phyloP scores from a whole-genome alignment of 2,888 invertebrate genomes.

The Mesorhabditis belari region DNA sequence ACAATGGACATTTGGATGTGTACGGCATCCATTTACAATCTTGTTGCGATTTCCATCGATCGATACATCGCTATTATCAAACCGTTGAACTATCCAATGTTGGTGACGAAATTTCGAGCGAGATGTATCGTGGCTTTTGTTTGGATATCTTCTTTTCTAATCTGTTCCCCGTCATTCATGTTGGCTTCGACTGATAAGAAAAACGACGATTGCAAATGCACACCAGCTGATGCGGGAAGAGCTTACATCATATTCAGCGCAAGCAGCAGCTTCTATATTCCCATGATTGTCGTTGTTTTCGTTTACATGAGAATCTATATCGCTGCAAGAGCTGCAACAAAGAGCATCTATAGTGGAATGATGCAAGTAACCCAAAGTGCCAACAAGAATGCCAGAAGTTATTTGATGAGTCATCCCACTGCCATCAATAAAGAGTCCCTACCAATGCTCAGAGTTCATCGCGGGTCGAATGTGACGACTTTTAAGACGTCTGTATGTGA shows the following conservation, averaged over 20 bases:
- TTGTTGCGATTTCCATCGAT: conserved; percentile 85
- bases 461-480: conserved; percentile 38
- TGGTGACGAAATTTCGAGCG: conserved; percentile 63
- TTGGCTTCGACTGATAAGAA: conserved; percentile 38
- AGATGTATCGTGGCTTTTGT: conserved; percentile 62
- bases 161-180: conserved; percentile 85
- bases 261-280: conserved; percentile 92
- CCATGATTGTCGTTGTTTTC: conserved; percentile 94
- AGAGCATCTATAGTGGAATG: conserved; percentile 50
- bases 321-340: conserved; percentile 64
- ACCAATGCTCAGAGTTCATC: conserved; percentile 49
- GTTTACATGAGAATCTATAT: conserved; percentile 95
- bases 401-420: conserved; percentile 45
- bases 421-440: conserved; percentile 40
- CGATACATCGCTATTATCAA: conserved; percentile 88
- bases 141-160: conserved; percentile 90
- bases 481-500: conserved; percentile 2
- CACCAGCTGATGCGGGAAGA: conserved; percentile 77
- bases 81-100: conserved; percentile 86
- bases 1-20: conserved; percentile 98
- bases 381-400: conserved; percentile 47
- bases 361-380: conserved; percentile 50
- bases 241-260: conserved; percentile 81
- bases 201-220: conserved; percentile 65
- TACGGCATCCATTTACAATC: conserved; percentile 89